Evolutionary conservation across 2,888 invertebrate genomes (phyloP), one percentile per base, ranked within the genome.

Genomic region (Dryocosmus kuriphilus): DNA sequence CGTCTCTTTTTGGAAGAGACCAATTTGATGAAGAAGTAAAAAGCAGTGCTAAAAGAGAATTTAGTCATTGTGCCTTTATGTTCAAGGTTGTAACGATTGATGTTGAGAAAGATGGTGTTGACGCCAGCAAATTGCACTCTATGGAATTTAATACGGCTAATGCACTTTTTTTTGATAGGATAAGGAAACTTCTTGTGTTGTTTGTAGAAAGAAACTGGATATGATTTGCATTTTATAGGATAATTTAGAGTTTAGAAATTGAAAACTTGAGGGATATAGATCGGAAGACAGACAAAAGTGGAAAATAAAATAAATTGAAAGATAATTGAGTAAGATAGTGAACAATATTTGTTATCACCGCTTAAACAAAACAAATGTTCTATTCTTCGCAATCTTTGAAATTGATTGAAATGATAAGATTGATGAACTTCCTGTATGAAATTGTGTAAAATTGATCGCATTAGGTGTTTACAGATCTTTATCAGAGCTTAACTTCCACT

Each of bases 21-120:
- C 77, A 77, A 0, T 91, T 90, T 55, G 77, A 87, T 7, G 71
- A 75, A 7, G 85, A 86, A 63, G 35, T 91, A 1, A 41, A 77
- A 0, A 77, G 78, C 2, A 87, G 88, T 24, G 89, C 86, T 0
- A 62, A 35, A 0, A 27, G 81, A 0, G 90, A 91, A 67, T 90
- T 89, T 35, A 24, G 80, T 4, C 92, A 91, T 41, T 74, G 88
- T 16, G 75, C 80, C 4, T 84, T 88, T 19, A 88, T 90, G 87
- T 38, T 86, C 9, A 90, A 89, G 57, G 76, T 90, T 4, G 73
- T 89, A 8, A 88, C 87, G 0, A 63, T 88, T 9, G 82, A 87
- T 8, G 71, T 81, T 9, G 55, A 83, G 41, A 71, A 32, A 16
- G 76, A 71, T 46, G 30, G 30, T 1, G 30, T 51, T 71, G 71